phyloP scores from a whole-genome alignment of 23 tunicate species.

The Oikopleura albicans region DNA sequence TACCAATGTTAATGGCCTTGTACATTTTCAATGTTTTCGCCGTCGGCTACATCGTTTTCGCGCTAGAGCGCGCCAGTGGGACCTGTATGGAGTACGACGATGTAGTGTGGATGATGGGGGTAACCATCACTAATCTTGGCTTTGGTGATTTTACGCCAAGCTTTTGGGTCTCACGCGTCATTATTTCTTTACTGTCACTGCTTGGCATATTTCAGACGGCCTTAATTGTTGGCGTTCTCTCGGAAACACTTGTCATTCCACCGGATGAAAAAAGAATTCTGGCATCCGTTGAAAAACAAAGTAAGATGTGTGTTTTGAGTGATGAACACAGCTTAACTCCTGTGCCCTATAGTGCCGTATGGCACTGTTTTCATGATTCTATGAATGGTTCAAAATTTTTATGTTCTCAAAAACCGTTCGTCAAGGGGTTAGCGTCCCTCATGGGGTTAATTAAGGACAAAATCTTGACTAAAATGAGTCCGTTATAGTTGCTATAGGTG shows the following conservation, averaged over 20 bases:
- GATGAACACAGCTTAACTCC: too few species aligned
- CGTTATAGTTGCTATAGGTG: too few species aligned
- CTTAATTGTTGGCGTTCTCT: neutral
- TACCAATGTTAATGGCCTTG: constrained; percentile 4
- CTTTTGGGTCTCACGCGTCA: neutral
- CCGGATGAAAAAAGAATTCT: constrained; percentile 10
- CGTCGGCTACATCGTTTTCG: constrained; percentile 4
- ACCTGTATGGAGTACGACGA: neutral
- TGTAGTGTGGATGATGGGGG: constrained; percentile 17
- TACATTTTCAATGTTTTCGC: constrained; percentile 6
- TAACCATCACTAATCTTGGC: constrained; percentile 1
- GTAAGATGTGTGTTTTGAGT: neutral
- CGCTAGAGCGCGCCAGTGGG: neutral
- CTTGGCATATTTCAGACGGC: constrained; percentile 13
- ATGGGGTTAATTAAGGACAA: too few species aligned
- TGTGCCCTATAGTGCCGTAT: too few species aligned
- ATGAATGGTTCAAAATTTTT: too few species aligned
- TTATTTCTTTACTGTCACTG: neutral
- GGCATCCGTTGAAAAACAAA: constrained; percentile 14
- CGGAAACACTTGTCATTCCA: constrained; percentile 9
- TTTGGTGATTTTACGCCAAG: constrained; percentile 9
- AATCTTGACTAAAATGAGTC: too few species aligned
- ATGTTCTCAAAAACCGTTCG: too few species aligned
- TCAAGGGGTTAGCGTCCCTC: too few species aligned
- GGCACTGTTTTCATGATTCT: too few species aligned